Conservation (phyloP, 2,888 invertebrate genomes). For the Leucoma salicis region DNA sequence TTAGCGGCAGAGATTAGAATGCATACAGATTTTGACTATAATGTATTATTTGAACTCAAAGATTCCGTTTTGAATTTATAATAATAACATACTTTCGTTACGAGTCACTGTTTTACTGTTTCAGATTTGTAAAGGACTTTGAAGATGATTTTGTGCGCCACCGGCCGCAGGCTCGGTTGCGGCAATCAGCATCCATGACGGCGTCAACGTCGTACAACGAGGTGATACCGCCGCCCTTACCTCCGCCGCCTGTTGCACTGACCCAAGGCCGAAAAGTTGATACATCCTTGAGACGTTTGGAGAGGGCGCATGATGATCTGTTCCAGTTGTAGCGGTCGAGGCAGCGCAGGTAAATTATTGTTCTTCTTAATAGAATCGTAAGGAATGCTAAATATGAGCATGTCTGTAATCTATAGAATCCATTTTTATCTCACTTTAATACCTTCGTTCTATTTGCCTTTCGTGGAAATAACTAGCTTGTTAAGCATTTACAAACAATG, state of each 20-base stretch:
- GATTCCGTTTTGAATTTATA: no score
- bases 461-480: no score
- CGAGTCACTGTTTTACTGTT: conserved; percentile 23
- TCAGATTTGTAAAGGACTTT: conserved; percentile 80
- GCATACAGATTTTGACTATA: no score
- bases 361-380: no score
- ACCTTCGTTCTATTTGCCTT: no score
- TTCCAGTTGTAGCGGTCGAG: conserved; percentile 92
- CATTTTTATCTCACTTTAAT: no score
- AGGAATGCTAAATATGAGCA: no score
- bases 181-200: conserved; percentile 80
- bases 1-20: no score
- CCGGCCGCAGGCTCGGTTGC: conserved; percentile 78
- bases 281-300: conserved; percentile 90
- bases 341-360: conserved; percentile 67
- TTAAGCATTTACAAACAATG: no score
- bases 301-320: conserved; percentile 93
- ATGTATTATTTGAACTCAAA: no score
- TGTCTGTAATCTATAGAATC: no score
- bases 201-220: conserved; percentile 71
- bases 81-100: no score
- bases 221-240: conserved; percentile 74
- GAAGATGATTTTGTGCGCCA: conserved; percentile 80
- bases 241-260: conserved; percentile 85
- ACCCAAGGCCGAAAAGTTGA: conserved; percentile 91